A percentile compares a stretch with the other conserved stretches of the same genome.
phyloP scores from a whole-genome alignment of 2,797 vertebrate genomes.

The Lutjanus argentimaculatus region DNA sequence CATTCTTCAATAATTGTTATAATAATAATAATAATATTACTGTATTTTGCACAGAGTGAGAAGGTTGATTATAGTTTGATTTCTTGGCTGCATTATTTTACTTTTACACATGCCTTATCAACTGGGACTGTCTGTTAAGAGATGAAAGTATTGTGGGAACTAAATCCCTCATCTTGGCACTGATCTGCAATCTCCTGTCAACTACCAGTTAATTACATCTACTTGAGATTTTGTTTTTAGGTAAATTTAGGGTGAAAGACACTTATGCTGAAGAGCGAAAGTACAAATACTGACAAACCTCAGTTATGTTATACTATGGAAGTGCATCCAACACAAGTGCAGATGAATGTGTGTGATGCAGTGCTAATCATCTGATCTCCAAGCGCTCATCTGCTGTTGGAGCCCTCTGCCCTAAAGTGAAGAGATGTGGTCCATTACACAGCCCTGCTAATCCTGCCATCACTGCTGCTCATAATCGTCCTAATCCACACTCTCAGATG shows the following conservation, averaged over 20 bases:
- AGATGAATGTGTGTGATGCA: conserved; percentile 50
- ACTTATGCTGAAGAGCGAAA: conserved; percentile 1
- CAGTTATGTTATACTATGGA: conserved; percentile 24
- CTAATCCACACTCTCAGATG: conserved; percentile 69
- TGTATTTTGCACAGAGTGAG: background rate
- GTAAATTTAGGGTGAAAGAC: conserved; percentile 3
- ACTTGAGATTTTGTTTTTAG: conserved; percentile 4
- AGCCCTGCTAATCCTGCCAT: conserved; percentile 68
- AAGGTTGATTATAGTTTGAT: background rate
- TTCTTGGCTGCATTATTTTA: conserved; percentile 13
- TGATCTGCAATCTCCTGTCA: background rate
- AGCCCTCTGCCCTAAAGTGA: conserved; percentile 57
- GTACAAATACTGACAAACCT: conserved; percentile 33
- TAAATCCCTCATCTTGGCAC: conserved; percentile 13
- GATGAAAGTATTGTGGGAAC: conserved; percentile 21
- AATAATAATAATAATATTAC: background rate
- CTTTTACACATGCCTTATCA: background rate
- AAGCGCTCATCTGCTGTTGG: conserved; percentile 59
- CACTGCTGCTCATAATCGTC: conserved; percentile 58
- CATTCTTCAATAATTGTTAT: background rate
- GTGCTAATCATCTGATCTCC: conserved; percentile 61
- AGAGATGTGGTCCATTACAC: conserved; percentile 75
- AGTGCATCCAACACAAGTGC: conserved; percentile 14
- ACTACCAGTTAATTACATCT: background rate
- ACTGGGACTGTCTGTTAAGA: background rate